These are phyloP conservation scores for Perodicticus potto DNA, from an alignment of 2,797 vertebrate species.

Conservation along the genomic window DNA sequence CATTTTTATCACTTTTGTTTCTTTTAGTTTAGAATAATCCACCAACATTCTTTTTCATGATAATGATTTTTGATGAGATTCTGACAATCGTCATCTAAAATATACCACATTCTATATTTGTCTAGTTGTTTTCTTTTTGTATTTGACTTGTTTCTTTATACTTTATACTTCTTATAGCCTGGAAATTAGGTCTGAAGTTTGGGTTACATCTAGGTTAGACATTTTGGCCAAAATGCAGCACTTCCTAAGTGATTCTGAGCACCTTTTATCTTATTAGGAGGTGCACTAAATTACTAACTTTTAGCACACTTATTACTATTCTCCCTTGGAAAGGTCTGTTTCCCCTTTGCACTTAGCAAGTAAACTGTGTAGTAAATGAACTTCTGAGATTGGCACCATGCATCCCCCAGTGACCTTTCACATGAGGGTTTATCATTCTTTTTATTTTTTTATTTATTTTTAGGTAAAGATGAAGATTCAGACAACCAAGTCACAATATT, in stretches of 20 bases:
- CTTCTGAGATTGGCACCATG: not conserved
- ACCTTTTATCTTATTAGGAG: not conserved
- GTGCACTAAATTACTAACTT: not conserved
- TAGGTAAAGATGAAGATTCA: no score
- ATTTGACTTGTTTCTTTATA: not conserved
- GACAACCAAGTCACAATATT: no score
- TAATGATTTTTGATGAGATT: constrained; percentile 7
- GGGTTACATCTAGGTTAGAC: not conserved
- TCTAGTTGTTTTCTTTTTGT: not conserved
- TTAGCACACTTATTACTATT: not conserved
- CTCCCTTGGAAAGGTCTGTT: not conserved
- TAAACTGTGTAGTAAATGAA: not conserved
- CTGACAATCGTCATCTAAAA: not conserved
- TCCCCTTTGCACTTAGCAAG: constrained; percentile 27
- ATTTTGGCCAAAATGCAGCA: not conserved
- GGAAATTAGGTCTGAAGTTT: not conserved
- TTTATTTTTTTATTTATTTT: no score
- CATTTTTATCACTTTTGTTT: constrained; percentile 15
- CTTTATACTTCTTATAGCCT: not conserved
- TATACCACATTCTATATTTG: not conserved
- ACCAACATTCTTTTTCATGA: not conserved
- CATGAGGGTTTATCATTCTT: not conserved
- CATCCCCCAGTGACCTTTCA: not conserved
- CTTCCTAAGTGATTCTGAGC: not conserved
- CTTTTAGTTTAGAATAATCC: not conserved